A percentile compares a stretch with the other conserved stretches of the same genome.
Evolutionary conservation across 2,888 invertebrate genomes (phyloP).

Genomic region (Choreutis nemorana): DNA sequence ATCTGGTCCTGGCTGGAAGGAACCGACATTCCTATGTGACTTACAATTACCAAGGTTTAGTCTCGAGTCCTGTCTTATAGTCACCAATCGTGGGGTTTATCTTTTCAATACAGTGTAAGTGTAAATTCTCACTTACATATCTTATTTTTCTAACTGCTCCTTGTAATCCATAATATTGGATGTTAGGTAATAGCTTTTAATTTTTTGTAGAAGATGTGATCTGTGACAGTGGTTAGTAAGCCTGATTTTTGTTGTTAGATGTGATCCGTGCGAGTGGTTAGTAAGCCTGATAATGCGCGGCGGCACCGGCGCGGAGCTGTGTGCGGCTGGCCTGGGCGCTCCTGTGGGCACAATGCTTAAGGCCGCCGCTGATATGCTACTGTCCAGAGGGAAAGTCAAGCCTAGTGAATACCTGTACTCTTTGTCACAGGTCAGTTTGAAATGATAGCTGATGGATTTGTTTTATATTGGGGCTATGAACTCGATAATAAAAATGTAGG

Average conservation of each 20-base stretch:
- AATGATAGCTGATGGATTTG: background rate
- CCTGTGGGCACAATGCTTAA: slow-evolving; percentile 73
- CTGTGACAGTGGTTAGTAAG: background rate
- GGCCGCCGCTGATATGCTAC: slow-evolving; percentile 81
- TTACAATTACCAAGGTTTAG: slow-evolving; percentile 47
- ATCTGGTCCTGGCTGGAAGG: slow-evolving; percentile 32
- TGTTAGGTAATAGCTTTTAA: background rate
- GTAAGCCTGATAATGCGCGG: slow-evolving; percentile 48
- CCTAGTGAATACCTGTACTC: slow-evolving; percentile 84
- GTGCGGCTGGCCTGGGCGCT: slow-evolving; percentile 47
- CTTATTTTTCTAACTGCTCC: background rate
- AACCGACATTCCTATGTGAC: slow-evolving; percentile 53
- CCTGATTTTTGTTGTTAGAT: slow-evolving; percentile 18
- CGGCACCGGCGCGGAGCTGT: slow-evolving; percentile 42
- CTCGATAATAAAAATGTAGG: background rate
- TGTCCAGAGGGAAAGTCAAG: slow-evolving; percentile 76
- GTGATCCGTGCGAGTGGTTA: slow-evolving; percentile 52
- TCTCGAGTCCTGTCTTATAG: slow-evolving; percentile 58
- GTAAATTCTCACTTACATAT: slow-evolving; percentile 1
- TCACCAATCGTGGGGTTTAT: slow-evolving; percentile 64
- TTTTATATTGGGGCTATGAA: background rate
- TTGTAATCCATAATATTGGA: background rate
- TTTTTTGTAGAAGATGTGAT: background rate
- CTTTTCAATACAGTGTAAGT: slow-evolving; percentile 60
- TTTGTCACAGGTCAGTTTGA: slow-evolving; percentile 69